Evolutionary conservation across 2,888 invertebrate genomes (phyloP).

Genomic region (Hypselothyrea guttata): DNA sequence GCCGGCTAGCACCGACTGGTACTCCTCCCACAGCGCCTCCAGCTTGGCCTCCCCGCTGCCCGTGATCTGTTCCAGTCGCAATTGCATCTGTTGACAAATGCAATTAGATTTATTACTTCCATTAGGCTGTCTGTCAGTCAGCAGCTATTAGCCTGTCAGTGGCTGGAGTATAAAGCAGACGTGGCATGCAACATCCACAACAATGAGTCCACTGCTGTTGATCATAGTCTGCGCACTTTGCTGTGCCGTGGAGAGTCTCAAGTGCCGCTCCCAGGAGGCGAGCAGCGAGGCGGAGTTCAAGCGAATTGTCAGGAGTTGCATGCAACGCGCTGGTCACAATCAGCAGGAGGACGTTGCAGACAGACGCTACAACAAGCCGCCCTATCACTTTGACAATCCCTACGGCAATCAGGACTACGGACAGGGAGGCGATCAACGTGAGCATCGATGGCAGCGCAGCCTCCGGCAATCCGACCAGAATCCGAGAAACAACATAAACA

Average conservation of each 20-base stretch:
- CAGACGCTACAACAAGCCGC: slow-evolving; percentile 22
- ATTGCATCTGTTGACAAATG: slow-evolving; percentile 75
- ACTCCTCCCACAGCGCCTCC: slow-evolving; percentile 83
- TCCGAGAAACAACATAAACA: slow-evolving; percentile 39
- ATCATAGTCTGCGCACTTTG: slow-evolving; percentile 28
- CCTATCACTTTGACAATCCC: slow-evolving; percentile 35
- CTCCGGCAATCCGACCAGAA: slow-evolving; percentile 41
- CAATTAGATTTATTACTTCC: slow-evolving; percentile 10
- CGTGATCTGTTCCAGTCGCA: slow-evolving; percentile 82
- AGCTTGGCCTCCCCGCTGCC: slow-evolving; percentile 83
- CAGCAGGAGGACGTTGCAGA: slow-evolving; percentile 26
- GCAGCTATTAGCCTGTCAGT: slow-evolving; percentile 25
- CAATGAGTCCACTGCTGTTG: slow-evolving; percentile 37
- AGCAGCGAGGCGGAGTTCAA: slow-evolving; percentile 85
- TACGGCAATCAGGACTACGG: slow-evolving; percentile 54
- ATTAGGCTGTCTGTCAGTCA: slow-evolving; percentile 67
- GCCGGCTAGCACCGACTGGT: slow-evolving; percentile 80
- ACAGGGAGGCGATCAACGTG: slow-evolving; percentile 46
- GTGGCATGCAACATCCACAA: neutral
- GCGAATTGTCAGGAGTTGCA: slow-evolving; percentile 84
- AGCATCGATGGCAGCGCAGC: slow-evolving; percentile 55
- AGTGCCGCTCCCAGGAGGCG: slow-evolving; percentile 85
- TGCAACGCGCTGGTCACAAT: slow-evolving; percentile 79
- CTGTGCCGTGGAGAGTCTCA: slow-evolving; percentile 73
- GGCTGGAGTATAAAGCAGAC: slow-evolving; percentile 47